Base-by-base conservation (phyloP, 1,140 invertebrate genomes). In the Hestina assimilis region DNA sequence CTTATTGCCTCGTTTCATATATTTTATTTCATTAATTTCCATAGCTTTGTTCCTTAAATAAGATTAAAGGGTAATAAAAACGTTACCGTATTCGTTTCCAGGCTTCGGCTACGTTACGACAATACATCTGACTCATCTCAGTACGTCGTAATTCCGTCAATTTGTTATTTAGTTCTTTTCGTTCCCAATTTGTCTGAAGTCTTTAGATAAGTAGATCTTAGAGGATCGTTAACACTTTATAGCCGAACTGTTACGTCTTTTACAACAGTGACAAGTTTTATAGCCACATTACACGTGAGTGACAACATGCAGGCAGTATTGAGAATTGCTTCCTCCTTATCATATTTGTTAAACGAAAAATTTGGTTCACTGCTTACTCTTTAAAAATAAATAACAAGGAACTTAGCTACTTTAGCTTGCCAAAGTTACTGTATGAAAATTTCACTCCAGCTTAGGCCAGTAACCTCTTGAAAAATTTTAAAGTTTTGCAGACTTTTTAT, bases 201-300 rank as follows among this genome's bases (percentile, higher is more conserved):
- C 29, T 50, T 43, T 56, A 43, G 15, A 41, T 41, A 29, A 50
- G 46, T 57, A 48, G 35, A 57, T 31, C 19, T 33, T 24, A 57
- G 29, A 31, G 14, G 23, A 40, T 28, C 46, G 55, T 57, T 50
- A 50, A 57, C 45, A 42, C 24, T 48, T 50, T 47, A 21, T 41
- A 29, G 38, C 38, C 52, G 41, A 46, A 31, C 43, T 28, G 28
- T 47, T 56, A 47, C 17, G 35, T 35, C 23, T 26, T 48, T 41
- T 45, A 15, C 17, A 47, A 48, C 43, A 47, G 53, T 46, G 52
- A 56, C 53, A 40, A 45, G 33, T 45, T 56, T 56, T 56, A 56
- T 56, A 47, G 21, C 33, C 45, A n/a, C 33, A 56, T 56, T 47
- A 12, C 24, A 41, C 43, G 17, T 42, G 53, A 56, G 45, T 56